Evolutionary conservation across 2,797 vertebrate species (phyloP).

Genomic region (Loris lydekkerianus): DNA sequence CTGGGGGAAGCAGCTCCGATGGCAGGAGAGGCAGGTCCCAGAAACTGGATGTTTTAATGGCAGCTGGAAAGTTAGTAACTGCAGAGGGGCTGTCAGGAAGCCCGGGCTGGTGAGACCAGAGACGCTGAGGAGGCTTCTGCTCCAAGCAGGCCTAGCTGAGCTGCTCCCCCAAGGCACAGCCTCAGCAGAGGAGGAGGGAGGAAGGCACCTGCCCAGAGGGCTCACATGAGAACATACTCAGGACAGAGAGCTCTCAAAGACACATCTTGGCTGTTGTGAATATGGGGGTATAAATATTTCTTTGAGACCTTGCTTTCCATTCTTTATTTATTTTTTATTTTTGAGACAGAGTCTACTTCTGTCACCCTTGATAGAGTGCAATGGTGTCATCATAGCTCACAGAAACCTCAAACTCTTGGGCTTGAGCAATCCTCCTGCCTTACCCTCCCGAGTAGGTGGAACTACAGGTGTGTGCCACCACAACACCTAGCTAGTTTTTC

Average conservation of each 20-base stretch:
- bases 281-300: neutral
- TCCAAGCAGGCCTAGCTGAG: slow-evolving; percentile 16
- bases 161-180: neutral
- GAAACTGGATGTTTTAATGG: neutral
- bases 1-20: neutral
- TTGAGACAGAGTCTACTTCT: no score
- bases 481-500: no score
- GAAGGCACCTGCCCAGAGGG: rapidly evolving
- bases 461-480: no score
- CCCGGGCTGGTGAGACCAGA: neutral
- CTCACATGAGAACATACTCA: neutral
- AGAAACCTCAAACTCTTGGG: no score
- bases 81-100: slow-evolving; percentile 17
- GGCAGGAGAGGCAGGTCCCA: neutral
- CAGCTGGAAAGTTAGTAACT: neutral
- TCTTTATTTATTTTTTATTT: no score
- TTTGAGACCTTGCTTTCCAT: neutral
- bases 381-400: no score
- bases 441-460: no score
- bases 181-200: neutral
- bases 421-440: no score
- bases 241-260: neutral
- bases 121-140: rapidly evolving
- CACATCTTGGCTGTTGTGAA: neutral
- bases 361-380: no score